Conservation (phyloP, 2,888 invertebrate genomes). For the Bombylius discolor region DNA sequence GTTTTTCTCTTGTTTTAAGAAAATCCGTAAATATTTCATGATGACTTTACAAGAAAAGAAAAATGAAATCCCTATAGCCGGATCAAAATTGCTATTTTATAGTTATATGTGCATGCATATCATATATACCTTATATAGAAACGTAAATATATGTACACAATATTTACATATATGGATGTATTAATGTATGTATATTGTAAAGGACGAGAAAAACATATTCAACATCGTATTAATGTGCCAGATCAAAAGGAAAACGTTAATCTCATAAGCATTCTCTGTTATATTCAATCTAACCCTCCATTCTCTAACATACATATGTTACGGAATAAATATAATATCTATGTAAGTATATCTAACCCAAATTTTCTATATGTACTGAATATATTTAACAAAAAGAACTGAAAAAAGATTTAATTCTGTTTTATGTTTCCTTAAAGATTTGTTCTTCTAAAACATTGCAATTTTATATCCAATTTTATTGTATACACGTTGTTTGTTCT, state of each 20-base stretch:
- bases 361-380: too few species aligned
- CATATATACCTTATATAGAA: background rate
- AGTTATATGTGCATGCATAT: background rate
- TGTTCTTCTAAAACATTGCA: background rate
- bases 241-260: constrained; percentile 14
- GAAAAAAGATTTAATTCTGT: background rate
- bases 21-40: constrained; percentile 18
- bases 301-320: background rate
- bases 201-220: background rate
- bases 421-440: background rate
- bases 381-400: too few species aligned
- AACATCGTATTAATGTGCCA: constrained; percentile 2
- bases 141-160: too few species aligned
- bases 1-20: constrained; percentile 2
- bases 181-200: too few species aligned
- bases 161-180: too few species aligned
- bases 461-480: background rate
- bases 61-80: constrained; percentile 5
- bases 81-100: background rate
- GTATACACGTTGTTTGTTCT: background rate
- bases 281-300: background rate
- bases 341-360: background rate
- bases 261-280: constrained; percentile 1
- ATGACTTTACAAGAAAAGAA: constrained; percentile 17
- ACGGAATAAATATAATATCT: background rate